A percentile compares a stretch with the other conserved stretches of the same genome.
These are phyloP conservation scores for Zosterops hypoxanthus DNA, from an alignment of 2,113 vertebrate species.

Conservation along the genomic window DNA sequence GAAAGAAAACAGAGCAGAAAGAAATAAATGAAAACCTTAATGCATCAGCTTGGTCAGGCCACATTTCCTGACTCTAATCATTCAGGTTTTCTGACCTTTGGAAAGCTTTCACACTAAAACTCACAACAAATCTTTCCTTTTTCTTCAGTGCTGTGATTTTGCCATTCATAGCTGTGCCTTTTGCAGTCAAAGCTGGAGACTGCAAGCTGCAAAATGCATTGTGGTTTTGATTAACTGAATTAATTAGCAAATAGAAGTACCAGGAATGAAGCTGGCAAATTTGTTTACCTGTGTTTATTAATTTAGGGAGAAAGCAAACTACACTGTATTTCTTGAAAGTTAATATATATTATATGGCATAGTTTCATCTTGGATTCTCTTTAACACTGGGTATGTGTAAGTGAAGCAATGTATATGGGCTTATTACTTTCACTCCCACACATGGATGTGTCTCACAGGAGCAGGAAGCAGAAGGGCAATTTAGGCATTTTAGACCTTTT, in stretches of 20 bases:
- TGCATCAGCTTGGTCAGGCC: background rate
- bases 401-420: background rate
- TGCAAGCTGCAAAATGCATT: background rate
- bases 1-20: background rate
- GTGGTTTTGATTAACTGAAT: constrained; percentile 2
- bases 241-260: background rate
- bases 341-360: background rate
- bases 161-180: background rate
- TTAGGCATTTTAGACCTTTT: background rate
- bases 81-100: background rate
- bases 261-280: background rate
- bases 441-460: background rate
- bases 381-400: background rate
- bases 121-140: background rate
- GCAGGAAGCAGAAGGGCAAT: background rate
- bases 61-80: background rate
- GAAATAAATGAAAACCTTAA: background rate
- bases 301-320: background rate
- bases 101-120: background rate
- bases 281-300: constrained; percentile 27
- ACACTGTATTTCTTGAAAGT: background rate
- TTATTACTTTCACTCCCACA: background rate
- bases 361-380: background rate
- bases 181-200: background rate
- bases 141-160: background rate